Base-by-base conservation (phyloP, 2,113 vertebrate species). In the Myrmophylax atrothorax region DNA sequence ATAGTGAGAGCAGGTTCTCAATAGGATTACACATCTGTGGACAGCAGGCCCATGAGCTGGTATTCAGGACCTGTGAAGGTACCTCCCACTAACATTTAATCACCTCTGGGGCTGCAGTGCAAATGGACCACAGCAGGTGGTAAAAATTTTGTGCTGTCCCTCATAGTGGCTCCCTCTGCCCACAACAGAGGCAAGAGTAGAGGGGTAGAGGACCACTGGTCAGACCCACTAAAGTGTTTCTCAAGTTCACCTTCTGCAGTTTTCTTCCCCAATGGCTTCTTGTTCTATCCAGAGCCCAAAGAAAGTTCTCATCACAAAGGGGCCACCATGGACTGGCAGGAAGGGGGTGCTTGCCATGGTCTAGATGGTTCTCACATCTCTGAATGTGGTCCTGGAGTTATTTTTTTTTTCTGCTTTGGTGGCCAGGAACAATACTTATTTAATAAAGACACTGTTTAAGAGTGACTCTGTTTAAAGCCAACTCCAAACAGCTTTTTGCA, bases 391-490 rank as follows among this genome's bases (percentile, higher is more conserved):
- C 94, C 83, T 84, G 91, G 46, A 67, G 47, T 84, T 53, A 81
- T 64, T 94, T 91, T 49, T 91, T 49, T 84, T 72, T 92, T 97
- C 91, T 87, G 62, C 89, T 84, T 94, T 89, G 86, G 93, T 95
- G 94, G 94, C 86, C 73, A 7, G 66, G 73, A 96, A 89, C 93
- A 91, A 91, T 81, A 84, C 28, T 35, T 15, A 42, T 87, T 87
- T 84, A 95, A 68, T 35, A 85, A 58, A 94, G 73, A 60, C 84
- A 40, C 62, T 82, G 29, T 35, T 95, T 91, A 72, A 89, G 74
- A 94, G 73, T 50, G 26, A 67, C 35, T 77, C 11, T 92, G 63
- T 93, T 94, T 95, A 92, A 50, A 87, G 73, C 3, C 42, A 74
- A 4, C 42, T 94, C 83, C 64, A 89, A 92, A 90, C 31, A 86